These are phyloP conservation scores for Decapterus maruadsi DNA, from an alignment of 2,797 vertebrate genomes.

Conservation along the genomic window DNA sequence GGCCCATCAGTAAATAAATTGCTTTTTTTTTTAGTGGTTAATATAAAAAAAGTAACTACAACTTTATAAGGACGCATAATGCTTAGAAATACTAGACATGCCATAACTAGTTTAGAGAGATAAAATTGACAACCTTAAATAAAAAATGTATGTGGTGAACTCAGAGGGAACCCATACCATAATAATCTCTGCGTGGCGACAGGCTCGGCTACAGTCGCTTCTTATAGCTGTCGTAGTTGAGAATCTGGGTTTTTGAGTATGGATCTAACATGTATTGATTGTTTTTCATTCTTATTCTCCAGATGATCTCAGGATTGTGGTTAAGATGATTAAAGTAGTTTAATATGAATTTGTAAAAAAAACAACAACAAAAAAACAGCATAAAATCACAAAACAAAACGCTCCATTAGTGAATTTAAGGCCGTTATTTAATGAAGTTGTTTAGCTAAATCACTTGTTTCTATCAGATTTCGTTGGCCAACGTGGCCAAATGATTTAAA, in stretches of 20 bases:
- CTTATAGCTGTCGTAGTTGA: neutral
- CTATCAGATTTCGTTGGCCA: conserved; percentile 36
- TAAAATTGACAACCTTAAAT: conserved; percentile 18
- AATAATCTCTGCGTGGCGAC: conserved; percentile 19
- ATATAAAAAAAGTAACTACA: conserved; percentile 7
- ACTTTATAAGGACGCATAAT: neutral
- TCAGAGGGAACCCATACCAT: conserved; percentile 16
- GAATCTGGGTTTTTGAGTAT: conserved; percentile 26
- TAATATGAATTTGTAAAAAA: conserved; percentile 23
- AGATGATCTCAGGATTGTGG: conserved; percentile 64
- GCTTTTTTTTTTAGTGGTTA: conserved; percentile 46
- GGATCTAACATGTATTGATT: conserved; percentile 17
- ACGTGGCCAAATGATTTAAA: conserved; percentile 1
- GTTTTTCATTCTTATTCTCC: conserved; percentile 41
- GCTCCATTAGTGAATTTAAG: conserved; percentile 25
- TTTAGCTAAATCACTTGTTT: conserved; percentile 22
- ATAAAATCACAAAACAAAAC: neutral
- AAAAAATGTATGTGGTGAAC: conserved; percentile 13
- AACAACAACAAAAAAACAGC: neutral
- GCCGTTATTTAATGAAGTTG: conserved; percentile 7
- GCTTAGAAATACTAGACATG: conserved; percentile 8
- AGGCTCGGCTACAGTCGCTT: conserved; percentile 13
- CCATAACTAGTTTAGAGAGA: conserved; percentile 23
- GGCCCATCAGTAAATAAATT: conserved; percentile 30
- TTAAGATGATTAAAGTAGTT: conserved; percentile 32